Conservation (phyloP, 2,888 invertebrate species). For the Diadromus collaris region DNA sequence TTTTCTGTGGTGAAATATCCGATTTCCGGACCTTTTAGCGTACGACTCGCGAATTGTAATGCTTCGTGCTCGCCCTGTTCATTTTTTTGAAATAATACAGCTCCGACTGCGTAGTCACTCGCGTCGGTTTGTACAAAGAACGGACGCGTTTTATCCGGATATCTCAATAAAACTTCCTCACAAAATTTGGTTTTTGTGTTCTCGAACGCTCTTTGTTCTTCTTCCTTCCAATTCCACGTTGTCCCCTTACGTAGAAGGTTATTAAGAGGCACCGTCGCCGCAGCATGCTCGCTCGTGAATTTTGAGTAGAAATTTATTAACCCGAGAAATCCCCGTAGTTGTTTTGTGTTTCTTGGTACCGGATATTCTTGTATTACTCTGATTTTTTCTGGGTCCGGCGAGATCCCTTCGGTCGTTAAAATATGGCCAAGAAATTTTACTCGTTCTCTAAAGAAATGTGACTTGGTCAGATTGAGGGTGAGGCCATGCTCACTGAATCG, state of each 20-base stretch:
- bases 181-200: slow-evolving; percentile 40
- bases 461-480: not conserved
- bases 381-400: slow-evolving; percentile 59
- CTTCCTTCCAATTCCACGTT: not conserved
- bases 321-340: slow-evolving; percentile 57
- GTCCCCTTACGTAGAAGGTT: slow-evolving; percentile 54
- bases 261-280: slow-evolving; percentile 32
- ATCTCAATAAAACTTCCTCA: slow-evolving; percentile 27
- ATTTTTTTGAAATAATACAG: slow-evolving; percentile 56
- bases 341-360: slow-evolving; percentile 52
- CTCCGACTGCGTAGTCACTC: slow-evolving; percentile 54
- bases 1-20: slow-evolving; percentile 53
- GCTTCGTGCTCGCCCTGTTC: slow-evolving; percentile 34
- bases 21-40: slow-evolving; percentile 47
- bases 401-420: slow-evolving; percentile 56
- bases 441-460: slow-evolving; percentile 9
- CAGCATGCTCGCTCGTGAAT: slow-evolving; percentile 53
- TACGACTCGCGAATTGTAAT: slow-evolving; percentile 55
- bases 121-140: slow-evolving; percentile 39
- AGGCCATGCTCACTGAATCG: not conserved
- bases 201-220: slow-evolving; percentile 35
- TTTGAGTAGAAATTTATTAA: slow-evolving; percentile 54
- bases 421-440: slow-evolving; percentile 66
- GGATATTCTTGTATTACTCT: slow-evolving; percentile 59
- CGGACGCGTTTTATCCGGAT: not conserved